Base-by-base conservation (phyloP, 2,888 invertebrate genomes). In the Ellobium chinense region DNA sequence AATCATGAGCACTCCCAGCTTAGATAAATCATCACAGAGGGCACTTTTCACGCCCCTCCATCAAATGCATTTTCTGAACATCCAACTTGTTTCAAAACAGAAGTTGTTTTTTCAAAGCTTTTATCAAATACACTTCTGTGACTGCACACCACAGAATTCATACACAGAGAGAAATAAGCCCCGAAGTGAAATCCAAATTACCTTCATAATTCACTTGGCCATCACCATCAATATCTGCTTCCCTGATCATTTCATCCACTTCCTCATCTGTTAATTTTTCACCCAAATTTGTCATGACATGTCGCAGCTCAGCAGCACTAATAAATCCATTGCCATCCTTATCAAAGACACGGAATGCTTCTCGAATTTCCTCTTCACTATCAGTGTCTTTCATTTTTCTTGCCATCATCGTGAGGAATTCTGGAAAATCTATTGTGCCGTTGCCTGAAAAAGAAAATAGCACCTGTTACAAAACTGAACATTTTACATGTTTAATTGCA, bases 241-340 rank as follows among this genome's bases (percentile, higher is more conserved):
- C 83, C 70, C 80, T 68, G 74, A 83, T 83, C 83, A 83, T 83
- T 66, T 83, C 83, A 56, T 83, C 80, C 34, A 83, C 83, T 29
- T 83, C 83, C 46, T 83, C 83, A 34, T 83, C 83, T 72, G 83
- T 83, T 34, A 83, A 66, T 76, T 83, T 83, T 72, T 83, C 83
- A 36, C 83, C 83, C 21, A 83, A 72, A 66, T 83, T 83, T 36
- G 83, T 83, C 83, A 83, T 83, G 54, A 83, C 83, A 79, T 83
- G 83, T 65, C 83, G 81, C 29, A 83, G 81, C 63, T 83, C 83
- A 62, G 83, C 83, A 56, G 83, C 83, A 81, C 81, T 81, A 66
- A 83, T 83, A 76, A 83, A 83, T 27, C 83, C 83, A 66, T 83
- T 83, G 78, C 83, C 83, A 70, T 83, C 83, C 36, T 83, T 83